phyloP scores from a whole-genome alignment of 2,888 invertebrate genomes.

The Parnassius smintheus region DNA sequence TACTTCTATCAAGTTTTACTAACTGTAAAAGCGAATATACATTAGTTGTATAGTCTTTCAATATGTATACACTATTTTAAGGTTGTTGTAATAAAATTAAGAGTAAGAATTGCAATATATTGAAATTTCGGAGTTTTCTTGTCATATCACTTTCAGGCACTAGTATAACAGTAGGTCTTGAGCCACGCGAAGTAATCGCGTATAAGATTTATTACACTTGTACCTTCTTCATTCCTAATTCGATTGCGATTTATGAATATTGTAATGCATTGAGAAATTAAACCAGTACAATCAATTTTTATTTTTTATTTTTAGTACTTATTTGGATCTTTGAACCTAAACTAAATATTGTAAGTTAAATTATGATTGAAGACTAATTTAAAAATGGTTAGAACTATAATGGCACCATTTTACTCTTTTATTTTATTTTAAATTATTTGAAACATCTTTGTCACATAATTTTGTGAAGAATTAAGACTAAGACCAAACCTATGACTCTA shows the following conservation, averaged over 20 bases:
- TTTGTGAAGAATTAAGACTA: too few relatives aligned
- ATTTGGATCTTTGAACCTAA: not conserved
- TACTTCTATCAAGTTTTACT: conserved; percentile 17
- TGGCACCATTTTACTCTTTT: too few relatives aligned
- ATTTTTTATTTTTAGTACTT: conserved; percentile 8
- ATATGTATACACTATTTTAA: conserved; percentile 20
- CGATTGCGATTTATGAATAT: conserved; percentile 28
- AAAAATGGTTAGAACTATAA: too few relatives aligned
- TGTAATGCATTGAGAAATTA: conserved; percentile 30
- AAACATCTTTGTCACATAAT: too few relatives aligned
- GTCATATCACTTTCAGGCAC: conserved; percentile 30
- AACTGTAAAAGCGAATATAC: conserved; percentile 10
- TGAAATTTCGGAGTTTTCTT: conserved; percentile 20
- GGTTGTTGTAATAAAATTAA: conserved; percentile 16
- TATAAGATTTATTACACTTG: conserved; percentile 26
- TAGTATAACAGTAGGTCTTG: conserved; percentile 17
- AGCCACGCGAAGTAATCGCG: conserved; percentile 18
- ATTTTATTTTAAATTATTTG: too few relatives aligned
- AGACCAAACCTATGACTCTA: too few relatives aligned
- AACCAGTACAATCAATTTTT: conserved; percentile 22
- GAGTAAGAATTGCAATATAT: conserved; percentile 16
- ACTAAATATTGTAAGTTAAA: too few relatives aligned
- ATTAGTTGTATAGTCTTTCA: conserved; percentile 17
- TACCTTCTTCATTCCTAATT: conserved; percentile 27
- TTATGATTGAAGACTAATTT: too few relatives aligned